Base-by-base conservation (phyloP, 2,888 invertebrate species). In the Stenodera caucasica region DNA sequence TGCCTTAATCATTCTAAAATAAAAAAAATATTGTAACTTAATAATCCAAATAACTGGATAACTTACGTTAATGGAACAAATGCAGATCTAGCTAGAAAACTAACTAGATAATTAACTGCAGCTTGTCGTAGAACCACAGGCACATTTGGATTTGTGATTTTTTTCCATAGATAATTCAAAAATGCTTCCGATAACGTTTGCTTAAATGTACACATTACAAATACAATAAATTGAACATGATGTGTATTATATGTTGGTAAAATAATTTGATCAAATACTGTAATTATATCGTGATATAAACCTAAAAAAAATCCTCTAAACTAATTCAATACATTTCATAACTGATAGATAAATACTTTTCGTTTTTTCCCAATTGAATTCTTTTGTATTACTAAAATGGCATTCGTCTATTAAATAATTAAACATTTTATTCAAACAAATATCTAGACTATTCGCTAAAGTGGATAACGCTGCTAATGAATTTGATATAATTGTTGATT, bases 171-270 rank as follows among this genome's bases (percentile, higher is more conserved):
- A 72, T 84, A 86, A 70, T 85, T 86, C 18, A 91, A 74, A 78
- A 92, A 92, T 21, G 84, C 84, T 67, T 90, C 88, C 1, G 84
- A 80, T 68, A 86, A 77, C 29, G 80, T 76, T 2, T 80, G 70
- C 78, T 88, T 88, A 65, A 90, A 85, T 72, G 88, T 88, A 77
- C 89, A 87, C 61, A 90, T 79, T 72, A 90, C 87, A 78, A 93
- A 92, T 78, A 92, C 81, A 7, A 90, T 73, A 77, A 89, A 94
- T 78, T 92, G 94, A 1, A 90, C 85, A 76, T 92, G 91, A 75
- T 88, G 86, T 33, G 90, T 90, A 29, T 90, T 91, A 79, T 94
- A 89, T 0, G 94, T 94, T 0, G 91, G 91, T 61, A 97, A 80
- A 66, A 97, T 86, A 35, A 91, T 83, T 72, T 86, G 86, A 71